Evolutionary conservation across 2,888 invertebrate species (phyloP), one percentile per base, ranked within the genome.

Genomic region (Agrotis clavis): DNA sequence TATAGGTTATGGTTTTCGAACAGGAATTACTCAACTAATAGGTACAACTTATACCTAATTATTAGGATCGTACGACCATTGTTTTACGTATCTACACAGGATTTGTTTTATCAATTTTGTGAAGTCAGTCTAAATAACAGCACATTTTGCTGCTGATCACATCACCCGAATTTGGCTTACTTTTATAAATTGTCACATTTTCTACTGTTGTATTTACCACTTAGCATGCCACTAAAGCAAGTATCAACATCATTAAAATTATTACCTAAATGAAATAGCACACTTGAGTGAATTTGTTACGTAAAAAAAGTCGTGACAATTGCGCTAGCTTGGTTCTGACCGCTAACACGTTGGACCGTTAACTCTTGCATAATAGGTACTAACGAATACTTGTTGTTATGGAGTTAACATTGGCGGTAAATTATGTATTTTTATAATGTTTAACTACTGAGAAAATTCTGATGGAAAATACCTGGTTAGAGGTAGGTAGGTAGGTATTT

Each of bases 211-310:
- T 64, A 67, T 51, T 18, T 35, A 13, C 14, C 50, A 63, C 54
- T 51, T 65, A 45, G 3, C 60, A 64, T 13, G 61, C 35, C 45
- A n/a, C 30, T 21, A 65, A 61, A 19, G 18, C 48, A 57, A 45
- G 51, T 69, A 35, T 35, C 35, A 35, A 61, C 3, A 48, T 64
- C 21, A 41, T 63, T 53, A 64, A 48, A 72, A 41, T 54, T 76
- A 63, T 63, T 62, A 67, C 63, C 41, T 13, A 74, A 74, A 71
- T 70, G 21, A 74, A 70, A 67, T 48, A 70, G 63, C 70, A 66
- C 70, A 70, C 41, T 82, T 75, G 60, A 81, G 53, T 83, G 68
- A 66, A 50, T 75, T 51, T 59, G 63, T 78, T 83, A 74, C 69
- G 73, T 76, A 71, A 84, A 59, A 57, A 45, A 56, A 0, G 11